Evolutionary conservation across 2,797 vertebrate species (phyloP), one percentile per base, ranked within the genome.

Genomic region (Liparis tanakae): DNA sequence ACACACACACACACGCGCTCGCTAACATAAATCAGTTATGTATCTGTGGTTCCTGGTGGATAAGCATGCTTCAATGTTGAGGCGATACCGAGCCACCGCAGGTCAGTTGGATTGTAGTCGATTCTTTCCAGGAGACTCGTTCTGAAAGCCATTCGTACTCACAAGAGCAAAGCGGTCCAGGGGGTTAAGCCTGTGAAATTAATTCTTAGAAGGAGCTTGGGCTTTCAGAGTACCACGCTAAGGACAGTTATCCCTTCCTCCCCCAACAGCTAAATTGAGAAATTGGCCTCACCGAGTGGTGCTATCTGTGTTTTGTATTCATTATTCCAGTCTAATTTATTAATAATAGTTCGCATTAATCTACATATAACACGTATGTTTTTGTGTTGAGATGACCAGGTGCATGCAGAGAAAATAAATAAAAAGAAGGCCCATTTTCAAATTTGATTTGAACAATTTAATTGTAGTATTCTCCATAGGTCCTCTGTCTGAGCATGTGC

Each of bases 201-300:
- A 72, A 79, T 91, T 88, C 83, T 79, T 62, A 76, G 87, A 90
- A 89, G 73, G 72, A 81, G 85, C 85, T 83, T 78, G 79, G 74
- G 78, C 71, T 80, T 87, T 82, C 75, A 85, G 66, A 70, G 81
- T 74, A 85, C 57, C 51, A 59, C 48, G 43, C 50, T 46, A 33
- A 79, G 57, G 48, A 69, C 39, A 57, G 58, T 80, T 74, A 84
- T 80, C 66, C 70, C 43, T 69, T 86, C 70, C 22, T 72, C n/a
- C 48, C 30, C 44, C 64, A 65, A 50, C 51, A 53, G 43, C 55
- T 12, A 22, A 62, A 30, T 44, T 36, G 51, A 76, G 57, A 74
- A 72, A 37, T 67, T 58, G 65, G 43, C 67, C 60, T 71, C 44
- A 20, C 50, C 1, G 9, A 71, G 34, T 18, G 3, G 34, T 50